Base-by-base conservation (phyloP, 2,113 vertebrate species). In the Ellobius talpinus region DNA sequence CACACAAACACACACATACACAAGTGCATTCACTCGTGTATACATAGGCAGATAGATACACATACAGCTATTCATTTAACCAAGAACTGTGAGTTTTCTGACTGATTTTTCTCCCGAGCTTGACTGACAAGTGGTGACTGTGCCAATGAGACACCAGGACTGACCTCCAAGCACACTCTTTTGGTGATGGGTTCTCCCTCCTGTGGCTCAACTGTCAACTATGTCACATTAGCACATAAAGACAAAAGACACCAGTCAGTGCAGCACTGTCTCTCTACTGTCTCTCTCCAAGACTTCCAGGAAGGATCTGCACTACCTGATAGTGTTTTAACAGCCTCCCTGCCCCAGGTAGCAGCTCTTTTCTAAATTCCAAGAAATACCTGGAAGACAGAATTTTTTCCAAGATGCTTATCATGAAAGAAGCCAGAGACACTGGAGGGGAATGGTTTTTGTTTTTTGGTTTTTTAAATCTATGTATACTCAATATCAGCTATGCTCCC, bases 1-100 rank as follows among this genome's bases (percentile, higher is more conserved):
- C 61, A 63, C 61, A 78, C 13, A 89, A 42, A 77, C 21, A 81
- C 29, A 61, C 3, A n/a, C 45, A 55, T 17, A 55, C 39, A 66
- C 29, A 31, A 1, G 11, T 29, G 10, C 63, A 65, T 29, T 65
- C 24, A 65, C 63, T 11, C 26, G 10, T 65, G 61, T 8, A 92
- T 26, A 68, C 42, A 65, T 9, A 65, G 17, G 8, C 16, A 85
- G 24, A 19, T 0, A 85, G 24, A 21, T 1, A 45, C 7, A 86
- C 39, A 65, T 39, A 68, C 8, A 68, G 63, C 36, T 17, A 94
- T 19, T 23, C 50, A 76, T 36, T 31, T 74, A 91, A 89, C 17
- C 89, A 87, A 96, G 68, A 97, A 91, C n/a, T 89, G 50, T 91
- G 87, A 95, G 79, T 21, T 85, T 86, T 76, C 68, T 95, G 81